phyloP scores from a whole-genome alignment of 2,888 invertebrate species.

The Caenorhabditis japonica region DNA sequence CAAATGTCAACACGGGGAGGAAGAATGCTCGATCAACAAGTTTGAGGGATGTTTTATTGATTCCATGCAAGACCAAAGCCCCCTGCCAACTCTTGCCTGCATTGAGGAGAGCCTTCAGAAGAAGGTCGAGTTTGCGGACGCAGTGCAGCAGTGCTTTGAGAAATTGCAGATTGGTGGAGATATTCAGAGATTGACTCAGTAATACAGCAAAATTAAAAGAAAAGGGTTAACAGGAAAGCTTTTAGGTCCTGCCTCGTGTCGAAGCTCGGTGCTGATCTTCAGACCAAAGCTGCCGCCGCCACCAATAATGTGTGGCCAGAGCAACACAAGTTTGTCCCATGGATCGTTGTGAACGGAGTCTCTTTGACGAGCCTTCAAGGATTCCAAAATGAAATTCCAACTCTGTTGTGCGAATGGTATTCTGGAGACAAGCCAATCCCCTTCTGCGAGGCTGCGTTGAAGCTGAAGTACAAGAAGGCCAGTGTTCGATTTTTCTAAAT shows the following conservation, averaged over 20 bases:
- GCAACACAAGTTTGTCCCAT: conserved; percentile 70
- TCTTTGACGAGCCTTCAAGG: conserved; percentile 57
- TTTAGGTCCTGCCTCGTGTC: conserved; percentile 65
- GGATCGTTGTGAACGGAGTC: conserved; percentile 71
- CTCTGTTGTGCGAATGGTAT: conserved; percentile 65
- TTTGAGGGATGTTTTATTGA: conserved; percentile 69
- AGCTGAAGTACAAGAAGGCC: conserved; percentile 46
- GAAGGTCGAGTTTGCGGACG: conserved; percentile 60
- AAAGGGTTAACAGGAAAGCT: too few species aligned
- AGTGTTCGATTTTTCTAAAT: conserved; percentile 33
- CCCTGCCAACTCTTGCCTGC: conserved; percentile 66
- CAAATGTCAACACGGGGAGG: conserved; percentile 71
- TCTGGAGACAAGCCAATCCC: conserved; percentile 61
- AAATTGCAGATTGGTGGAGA: conserved; percentile 59
- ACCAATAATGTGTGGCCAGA: conserved; percentile 67
- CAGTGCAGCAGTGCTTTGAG: conserved; percentile 62
- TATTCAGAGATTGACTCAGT: conserved; percentile 63
- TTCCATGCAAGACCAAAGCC: conserved; percentile 61
- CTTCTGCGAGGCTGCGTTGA: conserved; percentile 59
- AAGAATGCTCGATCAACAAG: conserved; percentile 72
- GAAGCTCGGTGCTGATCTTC: conserved; percentile 63
- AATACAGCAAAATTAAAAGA: too few species aligned
- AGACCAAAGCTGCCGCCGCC: conserved; percentile 63
- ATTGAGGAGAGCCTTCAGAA: conserved; percentile 58
- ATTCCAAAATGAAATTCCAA: conserved; percentile 57